Evolutionary conservation across 2,113 vertebrate species (phyloP).

Genomic region (Forbesichthys agassizii): DNA sequence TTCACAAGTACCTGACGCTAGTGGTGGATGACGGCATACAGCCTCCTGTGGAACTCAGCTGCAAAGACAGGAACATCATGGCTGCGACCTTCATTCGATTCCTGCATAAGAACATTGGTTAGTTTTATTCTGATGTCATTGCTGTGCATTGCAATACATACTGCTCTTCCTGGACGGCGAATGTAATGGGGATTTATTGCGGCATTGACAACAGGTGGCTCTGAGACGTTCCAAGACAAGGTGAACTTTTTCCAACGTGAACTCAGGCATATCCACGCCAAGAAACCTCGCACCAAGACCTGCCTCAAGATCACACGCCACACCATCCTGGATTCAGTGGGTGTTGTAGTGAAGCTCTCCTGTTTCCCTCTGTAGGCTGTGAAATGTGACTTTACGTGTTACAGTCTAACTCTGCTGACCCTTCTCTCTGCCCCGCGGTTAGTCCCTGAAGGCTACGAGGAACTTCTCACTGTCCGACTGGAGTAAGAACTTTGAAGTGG

Average conservation of each 20-base stretch:
- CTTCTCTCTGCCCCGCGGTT: constrained; percentile 14
- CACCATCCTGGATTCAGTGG: constrained; percentile 88
- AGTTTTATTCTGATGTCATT: constrained; percentile 33
- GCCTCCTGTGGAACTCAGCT: constrained; percentile 96
- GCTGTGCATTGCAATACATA: not conserved
- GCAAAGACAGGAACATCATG: constrained; percentile 98
- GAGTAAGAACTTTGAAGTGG: constrained; percentile 98
- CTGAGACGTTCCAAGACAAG: constrained; percentile 98
- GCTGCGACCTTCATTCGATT: constrained; percentile 98
- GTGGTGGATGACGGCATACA: constrained; percentile 98
- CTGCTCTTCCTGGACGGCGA: not conserved
- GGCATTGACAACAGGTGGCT: constrained; percentile 83
- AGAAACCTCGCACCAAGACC: constrained; percentile 92
- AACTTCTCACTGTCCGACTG: constrained; percentile 98
- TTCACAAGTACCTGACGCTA: constrained; percentile 92
- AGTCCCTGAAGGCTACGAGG: constrained; percentile 93
- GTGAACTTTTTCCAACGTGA: constrained; percentile 97
- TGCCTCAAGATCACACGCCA: constrained; percentile 92
- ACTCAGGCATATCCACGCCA: constrained; percentile 92
- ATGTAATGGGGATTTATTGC: constrained; percentile 15
- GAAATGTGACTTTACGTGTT: not conserved
- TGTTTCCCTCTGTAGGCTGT: not conserved
- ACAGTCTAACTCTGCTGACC: not conserved
- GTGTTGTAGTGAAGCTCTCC: constrained; percentile 21
- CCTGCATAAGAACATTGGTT: constrained; percentile 98